Conservation (phyloP, 2,888 invertebrate genomes). For the Coelogynopora nodosa region DNA sequence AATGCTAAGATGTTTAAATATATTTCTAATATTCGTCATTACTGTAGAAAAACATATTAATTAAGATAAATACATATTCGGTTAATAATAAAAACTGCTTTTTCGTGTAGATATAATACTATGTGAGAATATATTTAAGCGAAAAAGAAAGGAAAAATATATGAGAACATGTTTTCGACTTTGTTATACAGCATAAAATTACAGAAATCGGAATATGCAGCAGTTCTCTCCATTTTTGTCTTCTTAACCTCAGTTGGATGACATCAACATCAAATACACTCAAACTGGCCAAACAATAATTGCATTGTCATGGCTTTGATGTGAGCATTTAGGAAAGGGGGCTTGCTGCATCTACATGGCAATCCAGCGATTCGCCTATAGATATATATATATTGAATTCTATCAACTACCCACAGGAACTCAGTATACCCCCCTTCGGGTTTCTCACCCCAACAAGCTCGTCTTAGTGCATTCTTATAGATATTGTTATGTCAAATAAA, state of each 20-base stretch:
- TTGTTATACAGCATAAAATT: neutral
- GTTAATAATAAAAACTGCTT: too few species aligned
- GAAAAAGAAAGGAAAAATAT: neutral
- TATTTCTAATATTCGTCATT: too few species aligned
- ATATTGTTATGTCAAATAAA: neutral
- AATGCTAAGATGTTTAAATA: too few species aligned
- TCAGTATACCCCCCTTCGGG: too few species aligned
- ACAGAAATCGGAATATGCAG: neutral
- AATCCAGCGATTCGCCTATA: neutral
- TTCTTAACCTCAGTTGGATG: slow-evolving; percentile 9
- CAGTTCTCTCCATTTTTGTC: neutral
- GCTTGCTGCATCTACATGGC: neutral
- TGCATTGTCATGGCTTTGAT: slow-evolving; percentile 16
- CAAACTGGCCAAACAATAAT: slow-evolving; percentile 23
- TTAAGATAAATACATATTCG: too few species aligned
- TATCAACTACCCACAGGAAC: neutral
- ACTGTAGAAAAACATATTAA: too few species aligned
- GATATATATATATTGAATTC: neutral
- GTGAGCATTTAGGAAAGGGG: neutral
- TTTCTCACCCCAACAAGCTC: too few species aligned
- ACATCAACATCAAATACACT: slow-evolving; percentile 10
- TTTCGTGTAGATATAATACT: too few species aligned
- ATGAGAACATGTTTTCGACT: neutral
- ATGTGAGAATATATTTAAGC: too few species aligned
- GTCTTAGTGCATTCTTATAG: neutral